Conservation (phyloP, 2,797 vertebrate genomes). For the Arremon brunneinucha region DNA sequence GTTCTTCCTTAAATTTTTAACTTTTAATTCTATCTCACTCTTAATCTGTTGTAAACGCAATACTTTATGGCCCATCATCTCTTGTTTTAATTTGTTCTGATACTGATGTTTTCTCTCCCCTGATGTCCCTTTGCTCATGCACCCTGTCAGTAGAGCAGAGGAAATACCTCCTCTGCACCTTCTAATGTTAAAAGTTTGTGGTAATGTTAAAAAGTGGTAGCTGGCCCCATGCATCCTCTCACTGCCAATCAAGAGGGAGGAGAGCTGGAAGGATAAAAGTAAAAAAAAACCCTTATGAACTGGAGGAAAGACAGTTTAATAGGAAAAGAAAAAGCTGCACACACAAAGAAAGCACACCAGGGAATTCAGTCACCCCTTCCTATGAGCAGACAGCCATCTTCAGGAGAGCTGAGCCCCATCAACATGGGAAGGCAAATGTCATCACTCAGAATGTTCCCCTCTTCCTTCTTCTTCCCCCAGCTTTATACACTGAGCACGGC, state of each 20-base stretch:
- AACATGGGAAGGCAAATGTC: rapidly evolving
- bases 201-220: neutral
- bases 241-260: rapidly evolving
- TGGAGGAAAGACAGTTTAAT: neutral
- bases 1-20: neutral
- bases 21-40: neutral
- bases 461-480: neutral
- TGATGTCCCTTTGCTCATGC: neutral
- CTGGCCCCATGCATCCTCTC: neutral
- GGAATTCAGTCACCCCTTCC: neutral
- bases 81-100: neutral
- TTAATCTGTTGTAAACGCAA: neutral
- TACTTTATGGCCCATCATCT: neutral
- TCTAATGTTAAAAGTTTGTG: neutral
- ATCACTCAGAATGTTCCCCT: neutral
- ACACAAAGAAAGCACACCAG: neutral
- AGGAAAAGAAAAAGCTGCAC: neutral
- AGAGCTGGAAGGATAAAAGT: neutral
- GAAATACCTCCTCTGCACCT: neutral
- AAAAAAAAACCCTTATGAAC: neutral
- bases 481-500: neutral
- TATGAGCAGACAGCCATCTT: neutral
- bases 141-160: neutral
- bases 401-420: neutral
- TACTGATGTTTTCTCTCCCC: neutral